Base-by-base conservation (phyloP, 2,888 invertebrate genomes). In the Dendrolimus pini region DNA sequence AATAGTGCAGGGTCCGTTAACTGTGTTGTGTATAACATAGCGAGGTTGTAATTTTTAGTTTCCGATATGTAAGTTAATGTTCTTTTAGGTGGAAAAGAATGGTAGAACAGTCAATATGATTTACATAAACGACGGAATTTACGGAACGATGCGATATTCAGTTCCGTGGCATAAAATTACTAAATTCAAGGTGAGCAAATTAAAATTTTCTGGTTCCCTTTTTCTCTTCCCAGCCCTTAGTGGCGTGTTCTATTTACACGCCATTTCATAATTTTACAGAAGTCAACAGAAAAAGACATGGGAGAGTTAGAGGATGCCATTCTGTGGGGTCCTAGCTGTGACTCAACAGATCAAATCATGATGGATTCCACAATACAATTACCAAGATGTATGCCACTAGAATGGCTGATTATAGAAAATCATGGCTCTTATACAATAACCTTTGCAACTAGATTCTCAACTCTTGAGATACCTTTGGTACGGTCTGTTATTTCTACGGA, bases 261-360 rank as follows among this genome's bases (percentile, higher is more conserved):
- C 47, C 7, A 42, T 42, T 47, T 47, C 47, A 2, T 12, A 47
- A 47, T 47, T 47, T 47, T 47, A 54, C 61, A 70, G 71, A 59
- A 55, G 53, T 54, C 57, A 2, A 18, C 56, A 41, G 59, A 63
- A 47, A 59, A 56, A 55, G 63, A 63, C 14, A 47, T 9, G 9
- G 47, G 59, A 9, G 62, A 66, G 10, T 41, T 61, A 6, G 71
- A 75, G 59, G 70, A 69, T 3, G 60, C 67, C 0, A 72, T 76
- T 1, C 63, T 78, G 0, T 78, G 75, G 75, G 77, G 77, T 2
- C 77, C 77, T 0, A 75, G 69, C 14, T 72, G 75, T 41, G 74
- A 77, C 55, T 75, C 74, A 1, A 55, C 56, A 0, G 77, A 80
- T 54, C 71, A 69, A 0, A 64, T 80, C 12, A 70, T 72, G 71